Evolutionary conservation across 2,113 vertebrate genomes (phyloP).

Genomic region (Herpailurus yagouaroundi): DNA sequence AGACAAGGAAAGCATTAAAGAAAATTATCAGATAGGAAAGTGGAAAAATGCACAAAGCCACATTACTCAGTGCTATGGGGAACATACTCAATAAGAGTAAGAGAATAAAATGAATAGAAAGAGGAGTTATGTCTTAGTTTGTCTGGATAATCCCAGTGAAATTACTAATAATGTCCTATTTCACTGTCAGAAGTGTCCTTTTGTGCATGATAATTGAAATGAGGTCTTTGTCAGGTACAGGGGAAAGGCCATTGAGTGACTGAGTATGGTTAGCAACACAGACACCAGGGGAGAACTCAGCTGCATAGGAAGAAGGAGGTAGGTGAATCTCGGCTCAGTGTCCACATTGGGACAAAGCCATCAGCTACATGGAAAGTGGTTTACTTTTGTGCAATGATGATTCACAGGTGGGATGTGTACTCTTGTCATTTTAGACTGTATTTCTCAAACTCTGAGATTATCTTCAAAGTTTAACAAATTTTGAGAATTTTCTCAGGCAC

Average conservation of each 20-base stretch:
- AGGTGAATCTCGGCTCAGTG: not conserved
- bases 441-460: conserved; percentile 1
- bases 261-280: not conserved
- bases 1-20: not conserved
- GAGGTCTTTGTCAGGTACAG: not conserved
- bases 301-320: not conserved
- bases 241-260: not conserved
- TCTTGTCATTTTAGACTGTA: not conserved
- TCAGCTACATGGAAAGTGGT: not conserved
- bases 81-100: not conserved
- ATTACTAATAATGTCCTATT: not conserved
- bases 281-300: not conserved
- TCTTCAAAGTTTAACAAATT: not conserved
- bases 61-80: not conserved
- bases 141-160: not conserved
- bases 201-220: not conserved
- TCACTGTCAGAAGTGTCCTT: not conserved
- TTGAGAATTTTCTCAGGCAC: not conserved
- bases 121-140: not conserved
- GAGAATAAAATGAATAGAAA: not conserved
- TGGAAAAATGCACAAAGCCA: not conserved
- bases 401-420: not conserved
- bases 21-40: not conserved
- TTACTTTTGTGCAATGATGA: not conserved
- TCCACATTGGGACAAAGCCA: not conserved